phyloP scores from a whole-genome alignment of 1,140 invertebrate species.

The Eufriesea mexicana region DNA sequence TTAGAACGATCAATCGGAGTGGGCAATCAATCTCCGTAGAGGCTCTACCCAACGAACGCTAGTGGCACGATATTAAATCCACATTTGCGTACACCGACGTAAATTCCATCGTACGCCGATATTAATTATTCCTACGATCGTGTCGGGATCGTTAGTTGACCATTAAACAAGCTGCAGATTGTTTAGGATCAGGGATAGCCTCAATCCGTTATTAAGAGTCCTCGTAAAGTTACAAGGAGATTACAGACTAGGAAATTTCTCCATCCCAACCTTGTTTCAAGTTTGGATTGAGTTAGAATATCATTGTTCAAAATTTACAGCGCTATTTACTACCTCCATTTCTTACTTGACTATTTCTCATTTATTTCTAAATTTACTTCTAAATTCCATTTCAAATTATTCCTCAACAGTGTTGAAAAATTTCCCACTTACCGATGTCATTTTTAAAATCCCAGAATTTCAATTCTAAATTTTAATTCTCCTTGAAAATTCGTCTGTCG shows the following conservation, averaged over 20 bases:
- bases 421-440: too few relatives aligned
- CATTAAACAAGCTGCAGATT: slow-evolving; percentile 57
- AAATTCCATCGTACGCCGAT: slow-evolving; percentile 19
- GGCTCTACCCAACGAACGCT: background rate
- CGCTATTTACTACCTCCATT: too few relatives aligned
- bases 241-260: background rate
- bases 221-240: slow-evolving; percentile 29
- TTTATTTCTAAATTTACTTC: too few relatives aligned
- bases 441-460: too few relatives aligned
- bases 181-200: slow-evolving; percentile 50
- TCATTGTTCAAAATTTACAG: too few relatives aligned
- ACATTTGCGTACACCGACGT: background rate
- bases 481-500: too few relatives aligned
- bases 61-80: slow-evolving; percentile 28
- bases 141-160: slow-evolving; percentile 16
- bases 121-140: slow-evolving; percentile 41
- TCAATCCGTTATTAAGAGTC: slow-evolving; percentile 64
- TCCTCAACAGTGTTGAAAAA: too few relatives aligned
- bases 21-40: background rate
- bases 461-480: too few relatives aligned
- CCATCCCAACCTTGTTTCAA: background rate
- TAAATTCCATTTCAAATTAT: too few relatives aligned
- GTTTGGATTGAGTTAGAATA: too few relatives aligned
- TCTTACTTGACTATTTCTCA: too few relatives aligned
- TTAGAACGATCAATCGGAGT: background rate